Evolutionary conservation across 1,140 invertebrate genomes (phyloP).

Genomic region (Trichonephila inaurata): DNA sequence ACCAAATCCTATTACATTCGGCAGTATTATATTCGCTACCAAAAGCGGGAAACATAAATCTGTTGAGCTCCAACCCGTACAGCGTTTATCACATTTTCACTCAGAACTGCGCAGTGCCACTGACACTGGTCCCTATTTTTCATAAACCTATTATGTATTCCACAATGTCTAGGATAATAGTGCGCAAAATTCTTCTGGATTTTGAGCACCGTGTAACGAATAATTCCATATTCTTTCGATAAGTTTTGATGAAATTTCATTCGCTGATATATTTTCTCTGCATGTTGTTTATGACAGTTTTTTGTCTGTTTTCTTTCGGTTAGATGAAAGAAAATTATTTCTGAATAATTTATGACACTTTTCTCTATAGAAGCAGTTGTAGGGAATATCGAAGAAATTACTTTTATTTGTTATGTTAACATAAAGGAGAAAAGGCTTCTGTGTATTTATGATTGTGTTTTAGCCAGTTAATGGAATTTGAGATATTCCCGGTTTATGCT

Average conservation of each 20-base stretch:
- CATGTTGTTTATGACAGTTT: conserved; percentile 1
- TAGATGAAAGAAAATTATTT: not conserved
- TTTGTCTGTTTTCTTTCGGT: not conserved
- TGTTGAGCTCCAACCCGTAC: conserved; percentile 9
- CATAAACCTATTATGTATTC: conserved; percentile 32
- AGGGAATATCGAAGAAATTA: not conserved
- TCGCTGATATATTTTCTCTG: not conserved
- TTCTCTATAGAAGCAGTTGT: not conserved
- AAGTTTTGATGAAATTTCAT: conserved; percentile 11
- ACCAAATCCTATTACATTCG: conserved; percentile 52
- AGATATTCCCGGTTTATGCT: not conserved
- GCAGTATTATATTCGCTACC: conserved; percentile 24
- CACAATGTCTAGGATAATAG: not conserved
- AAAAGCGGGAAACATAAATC: conserved; percentile 47
- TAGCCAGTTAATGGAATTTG: not conserved
- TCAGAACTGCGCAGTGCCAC: not conserved
- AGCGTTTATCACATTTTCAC: conserved; percentile 33
- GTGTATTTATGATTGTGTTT: not conserved
- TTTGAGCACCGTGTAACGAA: not conserved
- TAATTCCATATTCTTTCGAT: not conserved
- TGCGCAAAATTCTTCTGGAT: not conserved
- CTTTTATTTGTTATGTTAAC: not conserved
- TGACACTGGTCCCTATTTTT: conserved; percentile 8
- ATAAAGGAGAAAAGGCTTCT: not conserved
- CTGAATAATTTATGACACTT: not conserved